Percentiles rank a stretch among this genome's conserved stretches.
Conservation (phyloP, 2,113 vertebrate genomes). For the Axis porcinus region DNA sequence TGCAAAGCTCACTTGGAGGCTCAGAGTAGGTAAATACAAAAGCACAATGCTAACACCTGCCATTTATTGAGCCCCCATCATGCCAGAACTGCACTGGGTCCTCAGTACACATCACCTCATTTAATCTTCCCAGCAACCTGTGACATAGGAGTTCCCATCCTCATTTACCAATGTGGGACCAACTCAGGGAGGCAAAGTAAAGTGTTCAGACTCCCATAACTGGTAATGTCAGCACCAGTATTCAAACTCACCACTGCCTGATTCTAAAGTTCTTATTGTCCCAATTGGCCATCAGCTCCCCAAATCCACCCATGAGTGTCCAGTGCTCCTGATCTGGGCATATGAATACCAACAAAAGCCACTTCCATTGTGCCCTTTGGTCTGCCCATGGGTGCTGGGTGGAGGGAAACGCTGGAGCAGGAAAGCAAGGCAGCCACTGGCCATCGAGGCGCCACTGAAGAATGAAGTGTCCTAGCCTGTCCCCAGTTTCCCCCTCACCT, state of each 20-base stretch:
- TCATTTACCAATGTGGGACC: not conserved
- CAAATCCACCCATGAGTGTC: not conserved
- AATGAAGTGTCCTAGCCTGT: not conserved
- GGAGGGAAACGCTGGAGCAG: not conserved
- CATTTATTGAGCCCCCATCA: not conserved
- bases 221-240: not conserved
- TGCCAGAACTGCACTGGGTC: not conserved
- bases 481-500: not conserved
- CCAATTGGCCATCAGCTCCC: not conserved
- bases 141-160: not conserved
- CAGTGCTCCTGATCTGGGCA: not conserved
- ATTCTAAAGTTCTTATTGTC: not conserved
- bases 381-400: not conserved
- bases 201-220: not conserved
- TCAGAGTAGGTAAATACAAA: constrained; percentile 18
- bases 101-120: not conserved
- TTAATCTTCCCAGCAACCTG: not conserved
- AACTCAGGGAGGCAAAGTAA: not conserved
- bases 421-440: not conserved
- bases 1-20: not conserved
- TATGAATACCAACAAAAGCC: not conserved
- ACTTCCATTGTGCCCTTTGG: no score
- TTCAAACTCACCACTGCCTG: not conserved
- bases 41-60: not conserved
- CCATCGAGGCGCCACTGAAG: not conserved